Conservation (phyloP, 2,888 invertebrate genomes). For the Rhagonycha fulva region DNA sequence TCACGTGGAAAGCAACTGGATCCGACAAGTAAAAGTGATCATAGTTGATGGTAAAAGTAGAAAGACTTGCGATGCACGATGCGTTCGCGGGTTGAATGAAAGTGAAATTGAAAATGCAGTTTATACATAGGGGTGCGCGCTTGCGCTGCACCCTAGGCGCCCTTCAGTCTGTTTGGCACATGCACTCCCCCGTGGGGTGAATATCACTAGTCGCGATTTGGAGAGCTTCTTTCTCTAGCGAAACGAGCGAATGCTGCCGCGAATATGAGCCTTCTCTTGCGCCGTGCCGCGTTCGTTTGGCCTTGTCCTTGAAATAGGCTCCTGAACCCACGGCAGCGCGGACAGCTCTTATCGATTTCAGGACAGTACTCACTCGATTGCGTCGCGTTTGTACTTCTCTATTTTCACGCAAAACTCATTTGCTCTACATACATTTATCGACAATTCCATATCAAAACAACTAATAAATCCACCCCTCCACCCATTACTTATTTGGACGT, state of each 20-base stretch:
- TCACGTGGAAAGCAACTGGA: constrained; percentile 12
- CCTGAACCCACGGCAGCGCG: constrained; percentile 51
- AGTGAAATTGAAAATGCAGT: constrained; percentile 55
- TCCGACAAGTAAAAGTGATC: constrained; percentile 35
- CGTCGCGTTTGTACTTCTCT: constrained; percentile 21
- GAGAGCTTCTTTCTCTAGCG: constrained; percentile 21
- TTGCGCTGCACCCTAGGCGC: constrained; percentile 38
- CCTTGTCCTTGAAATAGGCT: constrained; percentile 63
- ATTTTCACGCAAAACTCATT: constrained; percentile 32
- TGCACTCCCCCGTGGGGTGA: constrained; percentile 50
- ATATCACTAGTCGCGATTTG: constrained; percentile 29
- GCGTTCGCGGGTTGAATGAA: constrained; percentile 50
- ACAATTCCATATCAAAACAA: background rate
- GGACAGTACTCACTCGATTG: constrained; percentile 40
- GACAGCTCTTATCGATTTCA: constrained; percentile 54
- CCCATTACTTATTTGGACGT: background rate
- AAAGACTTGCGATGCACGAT: constrained; percentile 55
- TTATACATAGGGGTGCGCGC: constrained; percentile 36
- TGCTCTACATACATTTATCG: constrained; percentile 18
- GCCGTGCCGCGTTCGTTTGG: constrained; percentile 55
- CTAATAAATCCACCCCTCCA: background rate
- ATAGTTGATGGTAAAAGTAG: constrained; percentile 41
- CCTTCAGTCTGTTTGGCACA: constrained; percentile 66
- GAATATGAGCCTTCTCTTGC: constrained; percentile 34
- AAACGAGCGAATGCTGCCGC: constrained; percentile 33